phyloP scores from a whole-genome alignment of 2,113 vertebrate genomes.

The Rostratula benghalensis region DNA sequence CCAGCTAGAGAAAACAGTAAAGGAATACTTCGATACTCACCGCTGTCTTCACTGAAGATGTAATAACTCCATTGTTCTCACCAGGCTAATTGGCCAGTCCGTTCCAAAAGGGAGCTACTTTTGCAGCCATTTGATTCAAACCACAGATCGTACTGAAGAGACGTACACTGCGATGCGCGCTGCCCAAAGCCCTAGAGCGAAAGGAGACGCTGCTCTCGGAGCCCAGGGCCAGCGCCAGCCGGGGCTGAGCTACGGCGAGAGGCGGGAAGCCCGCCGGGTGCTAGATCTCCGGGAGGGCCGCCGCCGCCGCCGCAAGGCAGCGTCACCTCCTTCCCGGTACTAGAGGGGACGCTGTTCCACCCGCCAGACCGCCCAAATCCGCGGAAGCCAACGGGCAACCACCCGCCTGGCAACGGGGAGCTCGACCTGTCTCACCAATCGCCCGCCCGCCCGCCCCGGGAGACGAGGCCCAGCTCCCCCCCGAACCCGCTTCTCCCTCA shows the following conservation, averaged over 20 bases:
- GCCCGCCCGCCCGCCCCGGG: neutral
- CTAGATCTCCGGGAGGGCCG: rapidly evolving
- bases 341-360: rapidly evolving
- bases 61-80: rapidly evolving
- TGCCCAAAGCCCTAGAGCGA: no score
- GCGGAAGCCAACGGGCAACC: neutral
- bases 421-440: rapidly evolving
- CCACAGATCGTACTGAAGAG: neutral
- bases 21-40: neutral
- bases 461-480: rapidly evolving
- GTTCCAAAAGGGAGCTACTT: neutral
- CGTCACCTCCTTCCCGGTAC: neutral
- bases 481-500: rapidly evolving
- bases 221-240: neutral
- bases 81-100: rapidly evolving
- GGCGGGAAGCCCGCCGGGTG: no score
- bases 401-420: neutral
- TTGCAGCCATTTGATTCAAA: rapidly evolving
- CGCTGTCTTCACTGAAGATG: neutral
- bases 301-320: neutral
- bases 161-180: rapidly evolving
- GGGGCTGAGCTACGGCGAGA: neutral
- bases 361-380: neutral
- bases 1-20: rapidly evolving
- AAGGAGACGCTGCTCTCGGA: rapidly evolving